Evolutionary conservation across 2,888 invertebrate species (phyloP).

Genomic region (Ophion slaviceki): DNA sequence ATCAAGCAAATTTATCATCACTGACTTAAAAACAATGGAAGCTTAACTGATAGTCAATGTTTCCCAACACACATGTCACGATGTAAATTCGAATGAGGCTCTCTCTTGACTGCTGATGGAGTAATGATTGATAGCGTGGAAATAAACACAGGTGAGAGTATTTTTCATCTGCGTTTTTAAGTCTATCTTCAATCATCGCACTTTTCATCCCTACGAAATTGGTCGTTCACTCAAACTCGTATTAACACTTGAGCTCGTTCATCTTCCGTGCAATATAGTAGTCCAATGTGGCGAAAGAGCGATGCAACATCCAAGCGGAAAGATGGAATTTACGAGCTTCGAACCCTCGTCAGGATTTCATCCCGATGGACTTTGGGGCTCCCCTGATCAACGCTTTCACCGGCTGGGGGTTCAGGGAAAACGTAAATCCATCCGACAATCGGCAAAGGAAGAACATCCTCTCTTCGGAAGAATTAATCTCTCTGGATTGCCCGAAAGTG

Average conservation of each 20-base stretch:
- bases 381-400: slow-evolving; percentile 1
- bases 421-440: slow-evolving; percentile 33
- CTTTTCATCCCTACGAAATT: neutral
- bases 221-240: neutral
- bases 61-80: no score
- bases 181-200: neutral
- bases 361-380: slow-evolving; percentile 67
- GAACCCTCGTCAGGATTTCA: slow-evolving; percentile 69
- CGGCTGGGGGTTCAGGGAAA: neutral
- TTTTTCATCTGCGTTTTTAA: neutral
- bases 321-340: slow-evolving; percentile 16
- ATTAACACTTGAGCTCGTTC: neutral
- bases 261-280: neutral
- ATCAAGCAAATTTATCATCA: no score
- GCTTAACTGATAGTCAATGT: no score
- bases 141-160: neutral
- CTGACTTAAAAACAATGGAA: no score
- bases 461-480: slow-evolving; percentile 34
- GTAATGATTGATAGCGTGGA: neutral
- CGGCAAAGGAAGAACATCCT: slow-evolving; percentile 26
- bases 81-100: neutral
- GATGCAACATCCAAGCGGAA: neutral
- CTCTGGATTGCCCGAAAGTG: slow-evolving; percentile 2
- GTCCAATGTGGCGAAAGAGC: neutral
- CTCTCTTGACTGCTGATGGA: neutral